These are phyloP conservation scores for Scrobipalpa atriplicella DNA, from an alignment of 2,888 invertebrate genomes.

Conservation along the genomic window DNA sequence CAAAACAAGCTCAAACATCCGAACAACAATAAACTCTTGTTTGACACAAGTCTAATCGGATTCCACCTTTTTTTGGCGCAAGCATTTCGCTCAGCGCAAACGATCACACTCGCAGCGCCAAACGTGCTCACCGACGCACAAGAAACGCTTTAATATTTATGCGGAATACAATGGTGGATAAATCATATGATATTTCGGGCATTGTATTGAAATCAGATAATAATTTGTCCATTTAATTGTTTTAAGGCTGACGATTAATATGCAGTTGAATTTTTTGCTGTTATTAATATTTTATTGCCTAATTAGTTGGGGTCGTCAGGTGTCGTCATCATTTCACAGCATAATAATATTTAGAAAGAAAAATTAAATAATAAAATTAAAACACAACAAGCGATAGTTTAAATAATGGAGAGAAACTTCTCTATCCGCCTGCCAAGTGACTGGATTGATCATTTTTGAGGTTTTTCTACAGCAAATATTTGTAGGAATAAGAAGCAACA, in stretches of 20 bases:
- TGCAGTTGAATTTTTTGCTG: slow-evolving; percentile 11
- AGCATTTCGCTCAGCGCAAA: slow-evolving; percentile 37
- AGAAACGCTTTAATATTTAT: slow-evolving; percentile 38
- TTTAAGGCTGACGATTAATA: slow-evolving; percentile 22
- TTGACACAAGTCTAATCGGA: slow-evolving; percentile 19
- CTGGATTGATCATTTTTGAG: too few species aligned
- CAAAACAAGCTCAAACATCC: background rate
- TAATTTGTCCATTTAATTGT: slow-evolving; percentile 38
- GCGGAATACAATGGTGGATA: slow-evolving; percentile 43
- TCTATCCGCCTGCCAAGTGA: too few species aligned
- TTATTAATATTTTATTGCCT: background rate
- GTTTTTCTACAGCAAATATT: too few species aligned
- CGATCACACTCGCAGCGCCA: slow-evolving; percentile 43
- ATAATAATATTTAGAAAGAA: too few species aligned
- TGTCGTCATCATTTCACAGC: too few species aligned
- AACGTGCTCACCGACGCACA: slow-evolving; percentile 33
- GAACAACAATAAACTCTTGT: slow-evolving; percentile 9
- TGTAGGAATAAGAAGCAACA: too few species aligned
- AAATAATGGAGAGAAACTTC: too few species aligned
- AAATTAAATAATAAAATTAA: too few species aligned
- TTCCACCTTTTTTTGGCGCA: slow-evolving; percentile 26
- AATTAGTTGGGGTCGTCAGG: background rate
- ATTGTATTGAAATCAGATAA: slow-evolving; percentile 35
- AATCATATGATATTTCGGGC: slow-evolving; percentile 38
- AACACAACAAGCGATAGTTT: too few species aligned